These are phyloP conservation scores for Calephelis perditalis DNA, from an alignment of 2,888 invertebrate species.

Conservation along the genomic window DNA sequence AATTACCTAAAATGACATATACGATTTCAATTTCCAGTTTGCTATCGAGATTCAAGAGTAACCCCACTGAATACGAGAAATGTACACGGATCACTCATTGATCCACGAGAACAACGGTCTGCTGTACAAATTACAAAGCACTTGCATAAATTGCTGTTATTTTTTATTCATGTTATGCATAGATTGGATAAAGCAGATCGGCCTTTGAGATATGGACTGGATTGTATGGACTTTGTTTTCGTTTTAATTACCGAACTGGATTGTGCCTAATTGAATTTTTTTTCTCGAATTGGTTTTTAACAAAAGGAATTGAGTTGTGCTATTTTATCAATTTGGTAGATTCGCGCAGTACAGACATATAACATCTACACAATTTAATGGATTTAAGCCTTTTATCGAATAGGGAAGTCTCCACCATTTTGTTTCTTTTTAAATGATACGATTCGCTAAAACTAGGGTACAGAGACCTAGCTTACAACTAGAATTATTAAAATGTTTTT, in stretches of 20 bases:
- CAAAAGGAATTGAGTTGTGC: background rate
- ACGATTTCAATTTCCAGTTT: too few species aligned
- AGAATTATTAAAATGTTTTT: too few species aligned
- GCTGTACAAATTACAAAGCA: slow-evolving; percentile 2
- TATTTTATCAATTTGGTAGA: too few species aligned
- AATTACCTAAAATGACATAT: too few species aligned
- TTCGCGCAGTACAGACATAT: too few species aligned
- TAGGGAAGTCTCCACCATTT: too few species aligned
- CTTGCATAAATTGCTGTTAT: slow-evolving; percentile 10
- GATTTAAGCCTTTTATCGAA: too few species aligned
- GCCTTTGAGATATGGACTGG: slow-evolving; percentile 3
- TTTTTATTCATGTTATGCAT: slow-evolving; percentile 12
- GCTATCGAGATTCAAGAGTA: too few species aligned
- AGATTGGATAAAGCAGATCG: slow-evolving; percentile 3
- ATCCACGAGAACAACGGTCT: background rate
- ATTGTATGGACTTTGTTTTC: slow-evolving; percentile 5
- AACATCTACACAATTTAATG: too few species aligned
- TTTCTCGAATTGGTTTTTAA: background rate
- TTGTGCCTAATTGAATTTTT: background rate
- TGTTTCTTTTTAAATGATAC: too few species aligned
- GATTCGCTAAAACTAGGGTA: too few species aligned
- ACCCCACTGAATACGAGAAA: background rate
- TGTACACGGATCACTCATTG: background rate
- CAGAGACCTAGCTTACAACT: too few species aligned
- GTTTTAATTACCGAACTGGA: slow-evolving; percentile 4